A percentile compares a stretch with the other conserved stretches of the same genome.
Evolutionary conservation across 2,888 invertebrate genomes (phyloP).

Genomic region (Callinectes sapidus): DNA sequence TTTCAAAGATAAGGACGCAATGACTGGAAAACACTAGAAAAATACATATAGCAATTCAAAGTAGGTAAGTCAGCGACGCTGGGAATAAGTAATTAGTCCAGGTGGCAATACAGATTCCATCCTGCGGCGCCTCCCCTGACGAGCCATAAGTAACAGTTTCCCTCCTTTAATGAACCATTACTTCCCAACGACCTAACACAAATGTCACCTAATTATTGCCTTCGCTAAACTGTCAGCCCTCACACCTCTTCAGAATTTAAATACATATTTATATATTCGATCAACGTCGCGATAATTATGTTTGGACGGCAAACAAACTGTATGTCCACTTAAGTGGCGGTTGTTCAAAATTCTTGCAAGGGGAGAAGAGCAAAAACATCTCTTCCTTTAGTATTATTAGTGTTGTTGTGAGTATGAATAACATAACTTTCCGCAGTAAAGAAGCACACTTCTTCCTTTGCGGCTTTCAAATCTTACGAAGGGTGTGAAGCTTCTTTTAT

Average conservation of each 20-base stretch:
- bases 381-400: slow-evolving; percentile 10
- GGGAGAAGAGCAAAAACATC: neutral
- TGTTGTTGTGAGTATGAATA: neutral
- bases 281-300: neutral
- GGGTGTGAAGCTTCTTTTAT: slow-evolving; percentile 47
- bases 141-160: neutral
- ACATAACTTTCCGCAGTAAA: slow-evolving; percentile 20
- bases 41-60: neutral
- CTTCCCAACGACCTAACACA: neutral
- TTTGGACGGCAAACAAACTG: neutral
- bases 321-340: neutral
- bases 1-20: neutral
- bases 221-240: neutral
- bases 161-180: neutral
- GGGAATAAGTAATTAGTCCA: slow-evolving; percentile 18
- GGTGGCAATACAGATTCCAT: neutral
- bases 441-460: slow-evolving; percentile 13
- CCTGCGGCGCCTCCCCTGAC: neutral
- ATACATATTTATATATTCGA: neutral
- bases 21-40: neutral
- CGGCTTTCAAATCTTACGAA: slow-evolving; percentile 28
- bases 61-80: neutral
- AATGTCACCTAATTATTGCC: neutral
- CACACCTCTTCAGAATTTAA: neutral
- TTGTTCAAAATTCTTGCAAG: neutral